These are phyloP conservation scores for Napeogenes sylphis DNA, from an alignment of 2,888 invertebrate species.

Conservation along the genomic window DNA sequence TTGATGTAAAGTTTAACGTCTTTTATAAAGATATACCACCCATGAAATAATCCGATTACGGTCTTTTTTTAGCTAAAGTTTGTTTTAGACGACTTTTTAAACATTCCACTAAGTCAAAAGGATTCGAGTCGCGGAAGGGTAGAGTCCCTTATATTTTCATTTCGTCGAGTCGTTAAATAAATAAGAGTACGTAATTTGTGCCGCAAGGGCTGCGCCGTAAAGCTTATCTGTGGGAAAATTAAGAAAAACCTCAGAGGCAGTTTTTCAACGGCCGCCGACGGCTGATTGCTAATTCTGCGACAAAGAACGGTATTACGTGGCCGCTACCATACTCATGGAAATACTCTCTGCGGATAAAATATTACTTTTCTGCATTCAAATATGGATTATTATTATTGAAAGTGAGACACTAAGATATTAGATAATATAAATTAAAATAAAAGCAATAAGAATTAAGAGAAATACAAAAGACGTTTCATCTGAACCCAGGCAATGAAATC, in stretches of 20 bases:
- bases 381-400: constrained; percentile 6
- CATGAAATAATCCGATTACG: constrained; percentile 32
- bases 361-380: constrained; percentile 20
- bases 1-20: constrained; percentile 61
- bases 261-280: constrained; percentile 48
- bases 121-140: constrained; percentile 19
- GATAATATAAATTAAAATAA: no score
- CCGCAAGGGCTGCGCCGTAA: constrained; percentile 49
- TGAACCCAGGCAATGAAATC: constrained; percentile 35
- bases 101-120: constrained; percentile 25
- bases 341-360: constrained; percentile 35
- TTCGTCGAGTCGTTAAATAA: constrained; percentile 55
- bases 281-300: constrained; percentile 72
- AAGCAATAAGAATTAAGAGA: no score
- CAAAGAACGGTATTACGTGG: constrained; percentile 64
- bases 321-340: constrained; percentile 55
- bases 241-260: constrained; percentile 56
- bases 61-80: constrained; percentile 19
- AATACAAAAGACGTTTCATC: no score
- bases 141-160: constrained; percentile 54
- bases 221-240: constrained; percentile 67
- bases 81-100: constrained; percentile 11
- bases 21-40: constrained; percentile 53
- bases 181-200: constrained; percentile 57
- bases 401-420: no score